Evolutionary conservation across 2,888 invertebrate species (phyloP).

Genomic region (Cataglyphis cursor): DNA sequence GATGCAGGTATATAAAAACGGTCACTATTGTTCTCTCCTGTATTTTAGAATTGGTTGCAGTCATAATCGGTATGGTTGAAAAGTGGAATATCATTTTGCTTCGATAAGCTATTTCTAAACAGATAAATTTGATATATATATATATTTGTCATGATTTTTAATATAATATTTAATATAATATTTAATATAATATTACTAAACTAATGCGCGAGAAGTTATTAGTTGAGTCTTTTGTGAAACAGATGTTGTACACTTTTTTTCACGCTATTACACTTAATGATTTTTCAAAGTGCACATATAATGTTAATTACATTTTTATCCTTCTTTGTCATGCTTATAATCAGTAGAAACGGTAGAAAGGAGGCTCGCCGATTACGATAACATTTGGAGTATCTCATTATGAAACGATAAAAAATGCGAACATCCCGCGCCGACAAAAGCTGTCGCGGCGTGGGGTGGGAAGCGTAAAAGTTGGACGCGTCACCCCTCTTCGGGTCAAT

Average conservation of each 20-base stretch:
- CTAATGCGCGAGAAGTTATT: background rate
- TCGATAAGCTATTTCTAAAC: background rate
- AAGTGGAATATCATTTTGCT: background rate
- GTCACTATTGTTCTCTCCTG: background rate
- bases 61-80: background rate
- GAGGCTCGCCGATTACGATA: constrained; percentile 25
- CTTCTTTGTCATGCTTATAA: background rate
- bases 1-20: background rate
- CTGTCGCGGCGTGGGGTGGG: constrained; percentile 20
- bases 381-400: constrained; percentile 53
- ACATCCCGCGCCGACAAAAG: constrained; percentile 50
- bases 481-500: constrained; percentile 52
- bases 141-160: background rate
- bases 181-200: background rate
- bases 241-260: background rate
- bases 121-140: background rate
- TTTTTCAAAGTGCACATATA: background rate
- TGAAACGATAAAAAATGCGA: constrained; percentile 35
- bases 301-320: background rate
- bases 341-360: background rate
- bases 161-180: background rate
- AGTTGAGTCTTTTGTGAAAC: background rate
- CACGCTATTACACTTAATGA: background rate
- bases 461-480: constrained; percentile 29
- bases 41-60: background rate